These are phyloP conservation scores for Verasper variegatus DNA, from an alignment of 2,113 vertebrate genomes.

Conservation along the genomic window DNA sequence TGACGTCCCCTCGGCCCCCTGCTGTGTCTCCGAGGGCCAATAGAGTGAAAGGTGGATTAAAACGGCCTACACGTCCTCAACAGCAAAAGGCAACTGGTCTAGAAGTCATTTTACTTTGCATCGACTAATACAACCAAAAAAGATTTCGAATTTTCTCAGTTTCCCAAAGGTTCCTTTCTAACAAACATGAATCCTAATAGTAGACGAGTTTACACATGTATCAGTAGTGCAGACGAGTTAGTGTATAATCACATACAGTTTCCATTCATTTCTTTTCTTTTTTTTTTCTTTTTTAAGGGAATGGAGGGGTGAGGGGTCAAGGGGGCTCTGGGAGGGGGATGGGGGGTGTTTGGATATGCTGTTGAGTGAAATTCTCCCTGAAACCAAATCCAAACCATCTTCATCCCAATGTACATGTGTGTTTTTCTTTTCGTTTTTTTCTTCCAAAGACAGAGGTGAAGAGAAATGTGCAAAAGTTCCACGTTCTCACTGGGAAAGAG, in stretches of 20 bases:
- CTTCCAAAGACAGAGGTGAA: slow-evolving; percentile 59
- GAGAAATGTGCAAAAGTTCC: slow-evolving; percentile 79
- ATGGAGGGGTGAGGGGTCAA: slow-evolving; percentile 31
- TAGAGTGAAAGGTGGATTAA: slow-evolving; percentile 41
- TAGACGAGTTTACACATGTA: slow-evolving; percentile 69
- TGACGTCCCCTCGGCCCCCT: slow-evolving; percentile 20
- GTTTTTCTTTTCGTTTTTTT: slow-evolving; percentile 8
- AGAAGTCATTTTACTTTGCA: slow-evolving; percentile 59
- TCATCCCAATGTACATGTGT: slow-evolving; percentile 65
- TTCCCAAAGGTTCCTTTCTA: slow-evolving; percentile 59
- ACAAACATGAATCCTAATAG: slow-evolving; percentile 70
- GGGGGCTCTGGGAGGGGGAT: not conserved
- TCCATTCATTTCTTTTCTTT: slow-evolving; percentile 47
- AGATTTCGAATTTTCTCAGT: slow-evolving; percentile 42
- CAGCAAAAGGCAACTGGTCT: slow-evolving; percentile 74
- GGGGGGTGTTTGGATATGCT: slow-evolving; percentile 59
- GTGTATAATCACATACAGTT: slow-evolving; percentile 68
- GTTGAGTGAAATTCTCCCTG: slow-evolving; percentile 75
- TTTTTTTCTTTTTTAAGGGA: slow-evolving; percentile 41
- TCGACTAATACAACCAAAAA: slow-evolving; percentile 54
- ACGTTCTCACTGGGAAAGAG: slow-evolving; percentile 69
- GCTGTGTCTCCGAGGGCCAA: slow-evolving; percentile 22
- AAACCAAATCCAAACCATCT: slow-evolving; percentile 76
- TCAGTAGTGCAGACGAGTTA: slow-evolving; percentile 78
- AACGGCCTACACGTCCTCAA: slow-evolving; percentile 54